Percentiles rank a stretch among this genome's conserved stretches.
Conservation (phyloP, 2,797 vertebrate genomes). For the Aldrovandia affinis region DNA sequence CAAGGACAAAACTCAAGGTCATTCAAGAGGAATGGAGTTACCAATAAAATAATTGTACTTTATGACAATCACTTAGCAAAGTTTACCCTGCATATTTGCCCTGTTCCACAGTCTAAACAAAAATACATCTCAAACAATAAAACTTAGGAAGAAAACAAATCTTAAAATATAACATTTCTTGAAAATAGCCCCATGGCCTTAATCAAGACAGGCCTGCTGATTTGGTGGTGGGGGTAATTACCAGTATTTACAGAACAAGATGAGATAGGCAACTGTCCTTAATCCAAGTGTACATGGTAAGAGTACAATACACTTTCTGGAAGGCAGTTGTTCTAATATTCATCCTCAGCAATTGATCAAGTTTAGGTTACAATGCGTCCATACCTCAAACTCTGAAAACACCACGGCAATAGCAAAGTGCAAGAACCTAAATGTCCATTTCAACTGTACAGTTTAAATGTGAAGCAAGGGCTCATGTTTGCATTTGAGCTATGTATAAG, state of each 20-base stretch:
- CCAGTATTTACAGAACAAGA: not conserved
- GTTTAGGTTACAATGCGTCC: not conserved
- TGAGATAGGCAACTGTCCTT: not conserved
- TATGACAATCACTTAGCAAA: not conserved
- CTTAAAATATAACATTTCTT: not conserved
- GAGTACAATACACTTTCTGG: not conserved
- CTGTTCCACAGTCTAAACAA: not conserved
- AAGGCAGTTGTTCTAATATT: not conserved
- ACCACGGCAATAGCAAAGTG: no score
- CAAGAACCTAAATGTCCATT: no score
- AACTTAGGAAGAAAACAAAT: not conserved
- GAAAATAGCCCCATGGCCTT: not conserved
- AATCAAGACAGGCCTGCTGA: not conserved
- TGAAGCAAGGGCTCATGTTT: no score
- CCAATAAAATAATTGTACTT: conserved; percentile 9
- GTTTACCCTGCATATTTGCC: not conserved
- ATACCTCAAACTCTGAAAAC: no score
- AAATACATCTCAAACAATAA: not conserved
- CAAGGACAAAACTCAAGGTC: not conserved
- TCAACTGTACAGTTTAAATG: no score
- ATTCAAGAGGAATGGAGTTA: not conserved
- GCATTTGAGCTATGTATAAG: no score
- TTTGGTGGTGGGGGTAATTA: not conserved
- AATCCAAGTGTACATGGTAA: not conserved
- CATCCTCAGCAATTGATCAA: not conserved